Conservation (phyloP, 2,797 vertebrate genomes). For the Muscicapa comitata region DNA sequence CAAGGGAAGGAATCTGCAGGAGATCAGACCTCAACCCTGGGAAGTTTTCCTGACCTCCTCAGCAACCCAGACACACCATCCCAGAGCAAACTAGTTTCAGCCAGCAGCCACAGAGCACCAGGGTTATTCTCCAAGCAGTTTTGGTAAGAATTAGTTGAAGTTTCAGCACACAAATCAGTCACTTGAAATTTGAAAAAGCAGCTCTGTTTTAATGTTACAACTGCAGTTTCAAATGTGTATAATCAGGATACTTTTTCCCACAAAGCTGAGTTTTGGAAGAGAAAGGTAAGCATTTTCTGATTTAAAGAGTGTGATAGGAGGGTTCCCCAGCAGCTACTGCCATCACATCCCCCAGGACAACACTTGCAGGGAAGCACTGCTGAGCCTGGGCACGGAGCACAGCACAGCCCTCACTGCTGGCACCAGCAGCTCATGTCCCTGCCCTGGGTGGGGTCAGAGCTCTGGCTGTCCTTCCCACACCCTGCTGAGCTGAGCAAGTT, state of each 20-base stretch:
- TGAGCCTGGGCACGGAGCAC: background rate
- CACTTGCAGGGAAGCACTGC: background rate
- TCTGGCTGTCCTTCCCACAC: background rate
- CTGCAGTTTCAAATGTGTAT: background rate
- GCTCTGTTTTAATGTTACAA: background rate
- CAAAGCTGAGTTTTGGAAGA: background rate
- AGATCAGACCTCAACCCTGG: background rate
- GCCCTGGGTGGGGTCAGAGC: background rate
- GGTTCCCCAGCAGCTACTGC: background rate
- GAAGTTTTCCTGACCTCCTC: background rate
- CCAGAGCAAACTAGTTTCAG: background rate
- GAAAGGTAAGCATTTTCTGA: background rate
- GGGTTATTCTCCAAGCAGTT: background rate
- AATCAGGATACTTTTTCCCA: background rate
- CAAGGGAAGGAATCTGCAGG: background rate
- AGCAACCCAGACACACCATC: background rate
- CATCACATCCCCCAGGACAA: background rate
- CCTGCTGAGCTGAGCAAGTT: rapidly evolving
- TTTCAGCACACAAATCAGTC: background rate
- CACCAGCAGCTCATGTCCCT: background rate
- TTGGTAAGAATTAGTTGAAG: background rate
- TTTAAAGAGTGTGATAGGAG: background rate
- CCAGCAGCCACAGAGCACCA: background rate
- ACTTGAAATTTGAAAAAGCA: background rate
- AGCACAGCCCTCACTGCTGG: background rate